Percentiles rank a stretch among this genome's conserved stretches.
Conservation (phyloP, 2,797 vertebrate species). For the Galago senegalensis region DNA sequence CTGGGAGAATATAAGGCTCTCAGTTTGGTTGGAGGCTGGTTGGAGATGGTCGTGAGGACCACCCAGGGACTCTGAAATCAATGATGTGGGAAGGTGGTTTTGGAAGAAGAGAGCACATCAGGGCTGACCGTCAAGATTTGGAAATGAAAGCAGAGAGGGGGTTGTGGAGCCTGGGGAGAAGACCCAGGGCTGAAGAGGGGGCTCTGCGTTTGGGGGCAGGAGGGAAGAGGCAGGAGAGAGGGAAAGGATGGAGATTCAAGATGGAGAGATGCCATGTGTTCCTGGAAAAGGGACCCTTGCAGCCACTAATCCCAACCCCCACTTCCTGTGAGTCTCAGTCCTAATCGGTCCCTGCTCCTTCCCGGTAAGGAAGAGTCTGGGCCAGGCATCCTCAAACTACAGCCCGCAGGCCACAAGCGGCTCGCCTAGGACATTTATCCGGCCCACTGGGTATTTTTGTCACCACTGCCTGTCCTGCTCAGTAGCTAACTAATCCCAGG, state of each 20-base stretch:
- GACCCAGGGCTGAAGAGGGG: background rate
- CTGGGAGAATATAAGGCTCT: background rate
- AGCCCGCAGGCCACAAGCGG: too few relatives aligned
- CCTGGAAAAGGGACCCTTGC: background rate
- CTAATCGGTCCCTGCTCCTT: background rate
- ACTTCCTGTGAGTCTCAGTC: background rate
- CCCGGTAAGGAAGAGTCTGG: background rate
- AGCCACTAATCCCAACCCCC: background rate
- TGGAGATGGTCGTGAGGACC: background rate
- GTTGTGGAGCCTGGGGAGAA: background rate
- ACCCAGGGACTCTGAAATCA: background rate
- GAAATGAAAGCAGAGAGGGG: background rate
- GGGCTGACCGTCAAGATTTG: background rate
- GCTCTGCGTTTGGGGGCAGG: background rate
- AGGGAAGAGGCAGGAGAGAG: background rate
- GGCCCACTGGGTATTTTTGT: too few relatives aligned
- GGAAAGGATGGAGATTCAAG: background rate
- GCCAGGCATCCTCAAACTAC: too few relatives aligned
- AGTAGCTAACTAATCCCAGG: too few relatives aligned
- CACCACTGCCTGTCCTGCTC: too few relatives aligned
- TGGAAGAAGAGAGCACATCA: background rate
- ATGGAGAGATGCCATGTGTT: accelerated
- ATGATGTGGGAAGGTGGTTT: background rate
- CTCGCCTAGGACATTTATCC: too few relatives aligned
- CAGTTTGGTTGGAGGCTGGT: background rate